Base-by-base conservation (phyloP, 2,888 invertebrate genomes). In the Drosophila dives region DNA sequence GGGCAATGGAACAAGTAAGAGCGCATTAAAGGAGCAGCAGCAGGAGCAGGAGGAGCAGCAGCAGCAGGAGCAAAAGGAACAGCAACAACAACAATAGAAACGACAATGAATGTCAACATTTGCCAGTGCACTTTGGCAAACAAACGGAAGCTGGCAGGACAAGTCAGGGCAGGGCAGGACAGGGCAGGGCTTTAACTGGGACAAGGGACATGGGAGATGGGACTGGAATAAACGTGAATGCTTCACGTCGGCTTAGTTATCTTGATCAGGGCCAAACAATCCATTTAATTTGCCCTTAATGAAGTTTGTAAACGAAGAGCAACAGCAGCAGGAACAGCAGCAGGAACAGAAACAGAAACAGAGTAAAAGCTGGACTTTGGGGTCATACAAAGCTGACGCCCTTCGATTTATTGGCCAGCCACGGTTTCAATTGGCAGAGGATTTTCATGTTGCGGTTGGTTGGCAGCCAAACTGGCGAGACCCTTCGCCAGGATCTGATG, bases 251-350 rank as follows among this genome's bases (percentile, higher is more conserved):
- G 83, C 86, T 88, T 77, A 76, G 86, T 64, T 62, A 84, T 88
- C 84, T 83, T 74, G 86, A 88, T 84, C 86, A 67, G 67, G 69
- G 69, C 82, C 62, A 71, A 74, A 72, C 87, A 86, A 89, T 86
- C 89, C 80, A 84, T 89, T 89, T 80, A 81, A 89, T 89, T 84
- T 84, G 66, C 65, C 72, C 80, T 74, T 86, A 86, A 89, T 86
- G 80, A 84, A 86, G 87, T 80, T 73, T 64, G 64, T 53, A 59
- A 49, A 58, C 38, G 59, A 42, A 53, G 26, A 64, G 36, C 32
- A 48, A n/a, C 38, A 51, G 51, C 49, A 64, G 7, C 61, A 68
- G 34, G 17, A 59, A 7, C 32, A 34, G 34, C 2, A 42, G 26
- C 60, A 33, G n/a, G 17, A 34, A 17, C 6, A 34, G 15, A 23